These are phyloP conservation scores for Guaruba guarouba DNA, from an alignment of 2,113 vertebrate species.

Conservation along the genomic window DNA sequence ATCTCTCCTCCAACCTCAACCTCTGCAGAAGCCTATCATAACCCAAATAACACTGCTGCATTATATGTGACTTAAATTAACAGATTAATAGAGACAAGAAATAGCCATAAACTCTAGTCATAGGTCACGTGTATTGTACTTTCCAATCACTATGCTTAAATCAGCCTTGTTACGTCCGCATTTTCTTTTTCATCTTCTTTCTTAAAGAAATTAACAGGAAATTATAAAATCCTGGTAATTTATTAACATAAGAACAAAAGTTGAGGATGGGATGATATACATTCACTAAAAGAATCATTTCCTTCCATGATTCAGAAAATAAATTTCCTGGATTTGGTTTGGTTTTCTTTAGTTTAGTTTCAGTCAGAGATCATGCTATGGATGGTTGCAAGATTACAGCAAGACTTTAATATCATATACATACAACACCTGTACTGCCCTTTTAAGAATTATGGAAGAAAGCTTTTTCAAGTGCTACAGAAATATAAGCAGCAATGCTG, in stretches of 20 bases:
- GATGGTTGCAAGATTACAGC: background rate
- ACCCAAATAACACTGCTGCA: background rate
- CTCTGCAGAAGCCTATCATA: background rate
- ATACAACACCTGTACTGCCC: background rate
- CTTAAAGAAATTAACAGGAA: background rate
- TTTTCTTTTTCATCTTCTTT: constrained; percentile 5
- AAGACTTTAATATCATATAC: background rate
- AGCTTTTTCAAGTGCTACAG: background rate
- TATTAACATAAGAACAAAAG: constrained; percentile 1
- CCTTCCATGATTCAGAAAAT: background rate
- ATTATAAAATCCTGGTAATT: background rate
- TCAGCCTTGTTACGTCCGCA: background rate
- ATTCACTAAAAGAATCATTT: background rate
- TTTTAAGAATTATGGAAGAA: background rate
- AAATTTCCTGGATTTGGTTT: background rate
- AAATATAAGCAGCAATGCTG: background rate
- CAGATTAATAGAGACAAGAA: background rate
- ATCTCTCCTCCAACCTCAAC: background rate
- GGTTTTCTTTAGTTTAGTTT: background rate
- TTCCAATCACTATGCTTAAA: background rate
- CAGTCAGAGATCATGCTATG: background rate
- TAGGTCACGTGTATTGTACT: background rate
- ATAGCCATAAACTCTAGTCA: background rate
- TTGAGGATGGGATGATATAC: background rate
- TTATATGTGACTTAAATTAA: background rate